Evolutionary conservation across 2,888 invertebrate genomes (phyloP).

Genomic region (Prionchulus punctatus): DNA sequence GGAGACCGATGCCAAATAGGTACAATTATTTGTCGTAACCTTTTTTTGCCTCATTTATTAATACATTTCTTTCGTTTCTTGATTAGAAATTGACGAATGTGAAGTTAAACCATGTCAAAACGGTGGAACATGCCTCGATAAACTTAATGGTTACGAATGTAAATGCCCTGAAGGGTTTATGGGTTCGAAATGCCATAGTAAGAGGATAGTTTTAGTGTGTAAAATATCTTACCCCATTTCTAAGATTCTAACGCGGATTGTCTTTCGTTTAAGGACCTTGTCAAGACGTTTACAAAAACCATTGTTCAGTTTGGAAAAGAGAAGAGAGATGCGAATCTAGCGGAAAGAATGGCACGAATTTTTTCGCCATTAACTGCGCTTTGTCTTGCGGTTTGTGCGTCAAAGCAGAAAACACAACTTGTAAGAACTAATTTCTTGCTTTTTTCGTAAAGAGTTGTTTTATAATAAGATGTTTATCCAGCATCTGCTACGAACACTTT

Average conservation of each 20-base stretch:
- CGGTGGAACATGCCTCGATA: constrained; percentile 6
- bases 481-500: background rate
- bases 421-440: background rate
- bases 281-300: background rate
- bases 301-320: background rate
- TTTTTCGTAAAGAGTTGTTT: background rate
- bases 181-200: constrained; percentile 29
- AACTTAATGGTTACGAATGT: constrained; percentile 15
- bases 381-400: background rate
- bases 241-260: too few relatives aligned
- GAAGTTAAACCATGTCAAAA: constrained; percentile 1
- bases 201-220: too few relatives aligned
- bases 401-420: background rate
- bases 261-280: background rate
- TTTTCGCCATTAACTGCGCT: background rate
- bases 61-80: background rate
- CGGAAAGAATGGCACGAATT: background rate
- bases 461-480: background rate
- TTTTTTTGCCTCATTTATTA: too few relatives aligned
- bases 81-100: constrained; percentile 7
- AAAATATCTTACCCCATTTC: too few relatives aligned
- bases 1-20: background rate
- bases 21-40: too few relatives aligned
- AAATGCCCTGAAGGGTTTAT: constrained; percentile 27
- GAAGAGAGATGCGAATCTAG: background rate